Evolutionary conservation across 1,140 invertebrate species (phyloP).

Genomic region (Diorhabda carinulata): DNA sequence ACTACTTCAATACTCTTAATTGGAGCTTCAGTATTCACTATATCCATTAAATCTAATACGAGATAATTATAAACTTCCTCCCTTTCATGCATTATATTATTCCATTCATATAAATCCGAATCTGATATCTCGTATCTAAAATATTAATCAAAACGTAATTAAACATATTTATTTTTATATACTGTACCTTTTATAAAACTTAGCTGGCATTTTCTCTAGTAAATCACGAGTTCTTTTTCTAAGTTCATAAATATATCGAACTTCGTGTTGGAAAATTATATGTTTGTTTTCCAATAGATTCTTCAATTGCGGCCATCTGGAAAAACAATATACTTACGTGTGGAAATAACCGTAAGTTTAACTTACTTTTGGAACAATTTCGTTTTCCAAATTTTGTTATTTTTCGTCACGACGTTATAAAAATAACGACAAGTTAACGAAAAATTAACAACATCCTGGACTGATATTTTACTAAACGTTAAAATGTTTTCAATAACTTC

Average conservation of each 20-base stretch:
- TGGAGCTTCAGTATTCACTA: constrained; percentile 27
- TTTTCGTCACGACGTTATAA: constrained; percentile 16
- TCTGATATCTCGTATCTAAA: constrained; percentile 33
- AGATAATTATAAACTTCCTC: constrained; percentile 30
- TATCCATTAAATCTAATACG: constrained; percentile 28
- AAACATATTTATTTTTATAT: not conserved
- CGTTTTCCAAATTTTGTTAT: constrained; percentile 25
- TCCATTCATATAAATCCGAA: constrained; percentile 33
- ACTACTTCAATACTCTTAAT: constrained; percentile 36
- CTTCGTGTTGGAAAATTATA: constrained; percentile 26
- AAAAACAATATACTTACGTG: constrained; percentile 20
- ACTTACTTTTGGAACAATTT: constrained; percentile 29
- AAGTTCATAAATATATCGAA: constrained; percentile 31
- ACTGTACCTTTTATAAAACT: constrained; percentile 29
- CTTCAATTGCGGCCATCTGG: constrained; percentile 29
- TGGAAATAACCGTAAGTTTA: not conserved
- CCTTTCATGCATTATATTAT: constrained; percentile 22
- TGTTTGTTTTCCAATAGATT: constrained; percentile 21
- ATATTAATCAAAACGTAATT: not conserved
- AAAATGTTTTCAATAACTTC: constrained; percentile 25
- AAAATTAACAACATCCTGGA: constrained; percentile 20
- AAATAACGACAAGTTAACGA: constrained; percentile 22
- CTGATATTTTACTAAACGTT: not conserved
- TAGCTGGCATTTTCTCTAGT: constrained; percentile 29
- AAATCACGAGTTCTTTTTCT: constrained; percentile 19